Conservation (phyloP, 2,888 invertebrate genomes). For the Parapristionchus giblindavisi region DNA sequence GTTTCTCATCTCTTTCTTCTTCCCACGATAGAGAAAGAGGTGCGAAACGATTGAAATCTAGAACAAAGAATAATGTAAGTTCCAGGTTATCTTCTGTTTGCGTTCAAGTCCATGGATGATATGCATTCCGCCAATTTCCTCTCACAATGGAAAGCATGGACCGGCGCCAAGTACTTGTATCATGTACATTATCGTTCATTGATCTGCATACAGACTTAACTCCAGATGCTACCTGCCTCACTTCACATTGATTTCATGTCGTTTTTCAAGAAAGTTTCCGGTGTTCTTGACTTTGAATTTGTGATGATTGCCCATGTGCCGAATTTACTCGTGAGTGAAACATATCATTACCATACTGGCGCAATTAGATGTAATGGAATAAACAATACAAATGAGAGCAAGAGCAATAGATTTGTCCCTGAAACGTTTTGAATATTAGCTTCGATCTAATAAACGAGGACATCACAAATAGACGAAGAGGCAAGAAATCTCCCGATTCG, state of each 20-base stretch:
- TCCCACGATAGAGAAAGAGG: constrained; percentile 21
- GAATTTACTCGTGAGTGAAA: constrained; percentile 30
- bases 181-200: not conserved
- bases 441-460: too few relatives aligned
- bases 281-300: constrained; percentile 28
- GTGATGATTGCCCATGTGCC: constrained; percentile 31
- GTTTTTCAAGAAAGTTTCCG: constrained; percentile 33
- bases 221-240: constrained; percentile 25
- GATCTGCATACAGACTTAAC: not conserved
- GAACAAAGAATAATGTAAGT: not conserved
- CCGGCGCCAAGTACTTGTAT: constrained; percentile 45
- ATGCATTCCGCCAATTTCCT: constrained; percentile 44
- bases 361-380: too few relatives aligned
- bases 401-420: too few relatives aligned
- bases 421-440: too few relatives aligned
- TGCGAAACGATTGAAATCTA: not conserved
- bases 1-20: constrained; percentile 2
- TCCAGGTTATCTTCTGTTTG: constrained; percentile 44
- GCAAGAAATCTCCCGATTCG: too few relatives aligned
- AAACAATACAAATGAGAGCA: not conserved
- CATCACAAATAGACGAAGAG: too few relatives aligned
- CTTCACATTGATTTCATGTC: constrained; percentile 29
- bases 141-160: constrained; percentile 45
- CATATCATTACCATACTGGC: too few relatives aligned
- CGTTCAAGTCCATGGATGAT: constrained; percentile 47